Conservation (phyloP, 2,797 vertebrate species). For the Mormyrops boulengeri region DNA sequence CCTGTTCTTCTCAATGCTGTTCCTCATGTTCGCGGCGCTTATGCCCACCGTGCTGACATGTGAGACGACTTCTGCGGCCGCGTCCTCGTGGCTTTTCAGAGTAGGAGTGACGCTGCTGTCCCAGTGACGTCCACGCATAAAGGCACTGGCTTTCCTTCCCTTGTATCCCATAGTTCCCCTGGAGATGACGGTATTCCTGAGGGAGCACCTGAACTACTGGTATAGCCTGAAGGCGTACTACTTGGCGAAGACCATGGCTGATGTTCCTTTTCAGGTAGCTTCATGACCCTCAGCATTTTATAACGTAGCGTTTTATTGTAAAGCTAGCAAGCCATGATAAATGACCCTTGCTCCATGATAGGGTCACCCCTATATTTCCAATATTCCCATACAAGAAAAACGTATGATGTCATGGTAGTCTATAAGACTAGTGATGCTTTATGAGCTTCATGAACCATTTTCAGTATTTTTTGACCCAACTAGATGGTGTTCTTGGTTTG, state of each 20-base stretch:
- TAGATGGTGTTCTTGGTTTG: background rate
- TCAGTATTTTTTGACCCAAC: background rate
- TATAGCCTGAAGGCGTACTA: slow-evolving; percentile 78
- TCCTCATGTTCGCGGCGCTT: slow-evolving; percentile 79
- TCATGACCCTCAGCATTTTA: background rate
- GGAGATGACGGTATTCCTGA: slow-evolving; percentile 76
- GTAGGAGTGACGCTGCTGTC: background rate
- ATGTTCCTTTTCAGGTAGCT: slow-evolving; percentile 73
- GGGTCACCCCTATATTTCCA: background rate
- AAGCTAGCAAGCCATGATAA: background rate
- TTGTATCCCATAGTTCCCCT: slow-evolving; percentile 57
- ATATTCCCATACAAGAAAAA: background rate
- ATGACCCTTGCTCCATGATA: background rate
- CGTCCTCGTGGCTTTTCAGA: background rate
- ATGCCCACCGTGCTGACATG: slow-evolving; percentile 84
- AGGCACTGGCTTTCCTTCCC: background rate
- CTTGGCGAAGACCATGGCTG: slow-evolving; percentile 77
- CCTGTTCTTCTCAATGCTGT: slow-evolving; percentile 80
- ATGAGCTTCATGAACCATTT: background rate
- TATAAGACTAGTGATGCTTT: background rate
- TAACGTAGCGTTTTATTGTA: background rate
- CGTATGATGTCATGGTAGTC: background rate
- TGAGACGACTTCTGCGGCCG: slow-evolving; percentile 45
- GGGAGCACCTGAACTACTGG: slow-evolving; percentile 79
- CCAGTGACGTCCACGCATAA: background rate